Evolutionary conservation across 1,140 invertebrate genomes (phyloP).

Genomic region (Anoplolepis gracilipes): DNA sequence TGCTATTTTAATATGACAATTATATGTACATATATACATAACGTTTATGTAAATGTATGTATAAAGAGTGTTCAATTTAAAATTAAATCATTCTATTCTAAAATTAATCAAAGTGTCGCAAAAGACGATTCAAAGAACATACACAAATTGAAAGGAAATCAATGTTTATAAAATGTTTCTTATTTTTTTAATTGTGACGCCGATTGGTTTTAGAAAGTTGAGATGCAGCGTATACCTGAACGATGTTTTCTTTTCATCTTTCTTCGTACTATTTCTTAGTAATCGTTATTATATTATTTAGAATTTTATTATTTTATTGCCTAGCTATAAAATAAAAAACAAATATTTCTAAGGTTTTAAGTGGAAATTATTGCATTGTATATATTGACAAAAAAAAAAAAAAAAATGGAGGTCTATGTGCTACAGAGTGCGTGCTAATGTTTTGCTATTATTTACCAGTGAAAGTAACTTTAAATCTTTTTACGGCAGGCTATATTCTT

Average conservation of each 20-base stretch:
- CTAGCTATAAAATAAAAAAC: not conserved
- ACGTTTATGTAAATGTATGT: too few relatives aligned
- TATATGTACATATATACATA: too few relatives aligned
- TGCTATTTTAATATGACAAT: not conserved
- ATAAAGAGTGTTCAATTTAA: not conserved
- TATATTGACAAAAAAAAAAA: not conserved
- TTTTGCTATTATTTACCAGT: not conserved
- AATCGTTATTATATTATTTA: not conserved
- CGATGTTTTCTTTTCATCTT: not conserved
- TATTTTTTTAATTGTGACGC: not conserved
- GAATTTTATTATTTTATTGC: not conserved
- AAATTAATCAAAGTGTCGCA: not conserved
- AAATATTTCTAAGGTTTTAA: not conserved
- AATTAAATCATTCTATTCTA: slow-evolving; percentile 22
- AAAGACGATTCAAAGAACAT: not conserved
- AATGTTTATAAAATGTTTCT: not conserved
- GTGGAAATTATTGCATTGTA: not conserved
- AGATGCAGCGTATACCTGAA: not conserved
- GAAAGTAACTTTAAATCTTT: not conserved
- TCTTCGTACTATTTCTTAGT: slow-evolving; percentile 8
- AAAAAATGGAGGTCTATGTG: not conserved
- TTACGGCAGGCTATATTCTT: not conserved
- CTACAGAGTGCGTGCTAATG: too few relatives aligned
- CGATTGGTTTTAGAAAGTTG: not conserved
- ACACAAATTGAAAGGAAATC: not conserved